These are phyloP conservation scores for Rugalucina vietnamica DNA, from an alignment of 2,888 invertebrate genomes.

Conservation along the genomic window DNA sequence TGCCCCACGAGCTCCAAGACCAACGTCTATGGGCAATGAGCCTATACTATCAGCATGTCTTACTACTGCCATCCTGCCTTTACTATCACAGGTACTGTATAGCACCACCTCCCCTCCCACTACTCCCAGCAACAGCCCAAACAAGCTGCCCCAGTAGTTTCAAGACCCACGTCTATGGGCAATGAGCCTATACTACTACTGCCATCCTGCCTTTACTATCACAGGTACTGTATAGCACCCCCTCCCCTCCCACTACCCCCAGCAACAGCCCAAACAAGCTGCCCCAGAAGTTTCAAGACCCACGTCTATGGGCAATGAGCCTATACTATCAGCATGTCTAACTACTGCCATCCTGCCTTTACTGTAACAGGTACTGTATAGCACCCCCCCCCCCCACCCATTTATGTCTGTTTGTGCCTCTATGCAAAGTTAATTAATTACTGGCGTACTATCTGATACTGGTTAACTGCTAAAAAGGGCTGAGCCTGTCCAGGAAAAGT, in stretches of 20 bases:
- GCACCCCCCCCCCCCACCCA: too few relatives aligned
- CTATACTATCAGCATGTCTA: conserved; percentile 68
- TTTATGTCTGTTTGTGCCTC: too few relatives aligned
- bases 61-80: conserved; percentile 70
- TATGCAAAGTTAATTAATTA: too few relatives aligned
- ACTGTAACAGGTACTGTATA: conserved; percentile 72
- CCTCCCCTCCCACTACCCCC: too few relatives aligned
- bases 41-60: conserved; percentile 68
- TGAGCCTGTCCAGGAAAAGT: too few relatives aligned
- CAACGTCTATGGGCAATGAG: conserved; percentile 62
- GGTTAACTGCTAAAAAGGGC: too few relatives aligned
- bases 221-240: too few relatives aligned
- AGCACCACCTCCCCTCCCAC: too few relatives aligned
- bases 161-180: conserved; percentile 65
- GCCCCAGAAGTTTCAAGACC: conserved; percentile 43
- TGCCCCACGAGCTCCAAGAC: conserved; percentile 34
- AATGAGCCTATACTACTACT: conserved; percentile 61
- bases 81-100: conserved; percentile 73
- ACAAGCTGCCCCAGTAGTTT: too few relatives aligned
- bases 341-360: conserved; percentile 71
- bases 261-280: neutral
- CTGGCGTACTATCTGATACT: too few relatives aligned
- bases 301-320: conserved; percentile 61
- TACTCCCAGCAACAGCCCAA: too few relatives aligned
- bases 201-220: conserved; percentile 71